These are phyloP conservation scores for Drosophila elegans DNA, from an alignment of 1,140 invertebrate species.

Conservation along the genomic window DNA sequence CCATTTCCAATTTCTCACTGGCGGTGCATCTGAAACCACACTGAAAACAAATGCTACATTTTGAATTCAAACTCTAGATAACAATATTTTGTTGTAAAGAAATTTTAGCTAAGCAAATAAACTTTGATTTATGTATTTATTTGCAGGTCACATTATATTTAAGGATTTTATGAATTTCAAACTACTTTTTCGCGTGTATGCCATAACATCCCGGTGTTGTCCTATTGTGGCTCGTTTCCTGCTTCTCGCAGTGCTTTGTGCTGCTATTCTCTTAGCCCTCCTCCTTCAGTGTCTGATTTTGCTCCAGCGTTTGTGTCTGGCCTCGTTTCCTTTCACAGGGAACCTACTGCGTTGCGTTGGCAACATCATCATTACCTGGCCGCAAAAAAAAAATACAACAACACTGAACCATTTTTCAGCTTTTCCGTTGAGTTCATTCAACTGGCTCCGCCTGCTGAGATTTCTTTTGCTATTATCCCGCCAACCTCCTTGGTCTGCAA, in stretches of 20 bases:
- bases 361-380: slow-evolving; percentile 79
- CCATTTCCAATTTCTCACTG: slow-evolving; percentile 26
- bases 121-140: no score
- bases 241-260: slow-evolving; percentile 52
- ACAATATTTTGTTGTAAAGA: no score
- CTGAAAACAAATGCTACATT: not conserved
- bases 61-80: no score
- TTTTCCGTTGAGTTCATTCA: slow-evolving; percentile 71
- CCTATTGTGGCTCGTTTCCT: slow-evolving; percentile 78
- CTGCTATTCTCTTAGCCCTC: slow-evolving; percentile 29
- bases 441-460: slow-evolving; percentile 76
- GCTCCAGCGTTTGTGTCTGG: slow-evolving; percentile 47
- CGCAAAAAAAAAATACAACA: slow-evolving; percentile 34
- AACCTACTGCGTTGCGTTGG: slow-evolving; percentile 37
- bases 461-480: slow-evolving; percentile 46
- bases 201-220: slow-evolving; percentile 59
- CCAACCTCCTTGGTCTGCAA: slow-evolving; percentile 29
- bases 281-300: slow-evolving; percentile 41
- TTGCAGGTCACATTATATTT: no score
- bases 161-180: not conserved
- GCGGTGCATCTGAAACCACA: slow-evolving; percentile 8
- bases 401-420: slow-evolving; percentile 73
- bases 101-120: no score
- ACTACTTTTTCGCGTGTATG: slow-evolving; percentile 18
- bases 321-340: slow-evolving; percentile 79